Percentiles rank a stretch among this genome's conserved stretches.
phyloP scores from a whole-genome alignment of 30 jellyfish, hydroid and myxozoan species.

The Rhopilema esculentum region DNA sequence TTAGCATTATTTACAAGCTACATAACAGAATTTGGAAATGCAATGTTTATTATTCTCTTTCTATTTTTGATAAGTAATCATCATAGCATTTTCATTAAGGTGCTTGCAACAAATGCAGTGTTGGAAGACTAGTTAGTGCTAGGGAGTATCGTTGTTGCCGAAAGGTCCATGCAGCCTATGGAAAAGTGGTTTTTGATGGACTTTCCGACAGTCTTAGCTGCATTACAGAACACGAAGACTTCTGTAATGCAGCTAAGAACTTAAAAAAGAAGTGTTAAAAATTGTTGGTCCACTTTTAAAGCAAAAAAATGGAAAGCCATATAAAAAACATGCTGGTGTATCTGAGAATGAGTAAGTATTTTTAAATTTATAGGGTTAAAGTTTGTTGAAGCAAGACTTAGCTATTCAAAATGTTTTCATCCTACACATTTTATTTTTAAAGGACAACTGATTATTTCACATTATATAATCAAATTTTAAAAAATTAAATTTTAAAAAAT shows the following conservation, averaged over 20 bases:
- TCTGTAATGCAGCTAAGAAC: constrained; percentile 18
- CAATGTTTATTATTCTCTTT: background rate
- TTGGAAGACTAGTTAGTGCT: constrained; percentile 2
- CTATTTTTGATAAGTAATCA: background rate
- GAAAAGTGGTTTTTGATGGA: constrained; percentile 45
- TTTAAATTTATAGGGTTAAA: background rate
- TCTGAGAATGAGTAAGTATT: constrained; percentile 35
- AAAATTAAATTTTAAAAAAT: no score
- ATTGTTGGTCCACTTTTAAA: constrained; percentile 24
- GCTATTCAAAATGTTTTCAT: background rate
- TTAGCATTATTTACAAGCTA: no score
- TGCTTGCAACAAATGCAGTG: background rate
- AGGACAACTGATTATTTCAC: background rate
- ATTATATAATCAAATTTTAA: background rate
- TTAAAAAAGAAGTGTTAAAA: background rate
- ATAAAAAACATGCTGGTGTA: constrained; percentile 2
- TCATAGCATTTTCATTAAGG: constrained; percentile 23
- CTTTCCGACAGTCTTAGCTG: constrained; percentile 2
- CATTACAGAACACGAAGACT: constrained; percentile 47
- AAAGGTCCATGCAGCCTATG: constrained; percentile 28
- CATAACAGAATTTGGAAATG: no score
- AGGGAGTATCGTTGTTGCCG: constrained; percentile 40
- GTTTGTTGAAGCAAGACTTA: background rate
- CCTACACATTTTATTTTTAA: background rate
- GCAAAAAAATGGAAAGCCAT: constrained; percentile 7